Evolutionary conservation across 2,797 vertebrate species (phyloP), one percentile per base, ranked within the genome.

Genomic region (Lacerta viridis): DNA sequence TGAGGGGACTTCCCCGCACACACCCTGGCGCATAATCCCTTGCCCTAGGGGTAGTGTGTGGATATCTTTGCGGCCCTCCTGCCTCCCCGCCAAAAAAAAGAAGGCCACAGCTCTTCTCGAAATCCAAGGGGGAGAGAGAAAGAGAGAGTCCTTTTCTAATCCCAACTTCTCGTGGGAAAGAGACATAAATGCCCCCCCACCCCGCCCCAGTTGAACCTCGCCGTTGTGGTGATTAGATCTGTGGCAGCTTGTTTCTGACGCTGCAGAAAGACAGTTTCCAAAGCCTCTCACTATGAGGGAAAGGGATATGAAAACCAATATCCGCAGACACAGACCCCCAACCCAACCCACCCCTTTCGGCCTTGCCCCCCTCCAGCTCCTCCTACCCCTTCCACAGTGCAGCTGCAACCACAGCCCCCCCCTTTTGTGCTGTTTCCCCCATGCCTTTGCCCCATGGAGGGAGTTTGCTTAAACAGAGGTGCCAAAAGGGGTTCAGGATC

Each of bases 331-430:
- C 23, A 66, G 50, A 8, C 43, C 17, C 39, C 3, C 39, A 41
- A 4, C 39, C 33, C n/a, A 2, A 18, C 6, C 78, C 20, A 50
- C 46, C 20, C 55, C 79, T 27, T 1, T 46, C 27, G 2, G 39
- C 39, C 88, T 68, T 66, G n/a, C 59, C 43, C 39, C 74, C 11
- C 46, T 33, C 82, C 50, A 29, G 64, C 80, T 83, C 80, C 61
- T 68, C 59, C 71, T 9, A 1, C 13, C 41, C 41, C 87, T 23
- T 46, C 64, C 43, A 27, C 59, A 61, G 69, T 61, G 36, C 23
- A 29, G 55, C 69, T 25, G 81, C 72, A 17, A 2, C 17, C 29
- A 23, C 61, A 27, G 20, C 17, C 7, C 11, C 33, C 69, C 23
- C 46, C 27, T 50, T 36, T 66, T n/a, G 68, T 50, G 87, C 50